Conservation (phyloP, 2,888 invertebrate species). For the Eremobia ochroleuca region DNA sequence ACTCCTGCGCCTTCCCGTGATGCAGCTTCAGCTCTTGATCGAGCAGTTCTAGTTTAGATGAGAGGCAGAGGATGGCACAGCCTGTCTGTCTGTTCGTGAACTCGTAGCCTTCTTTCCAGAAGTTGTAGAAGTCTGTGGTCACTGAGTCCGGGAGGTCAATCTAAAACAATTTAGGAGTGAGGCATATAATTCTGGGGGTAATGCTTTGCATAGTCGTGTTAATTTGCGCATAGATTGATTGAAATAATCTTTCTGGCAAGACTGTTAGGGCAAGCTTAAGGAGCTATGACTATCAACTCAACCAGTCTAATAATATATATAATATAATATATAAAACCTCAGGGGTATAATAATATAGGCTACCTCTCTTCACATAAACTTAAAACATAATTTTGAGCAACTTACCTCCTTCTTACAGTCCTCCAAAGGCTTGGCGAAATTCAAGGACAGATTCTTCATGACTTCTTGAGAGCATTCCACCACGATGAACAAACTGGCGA, state of each 20-base stretch:
- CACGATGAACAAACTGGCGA: constrained; percentile 51
- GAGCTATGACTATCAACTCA: not conserved
- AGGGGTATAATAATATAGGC: too few relatives aligned
- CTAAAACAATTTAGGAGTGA: constrained; percentile 55
- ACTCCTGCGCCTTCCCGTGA: constrained; percentile 82
- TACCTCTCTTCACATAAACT: too few relatives aligned
- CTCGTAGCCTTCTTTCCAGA: constrained; percentile 78
- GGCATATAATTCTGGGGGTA: not conserved
- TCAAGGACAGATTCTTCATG: constrained; percentile 70
- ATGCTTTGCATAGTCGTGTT: not conserved
- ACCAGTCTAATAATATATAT: too few relatives aligned
- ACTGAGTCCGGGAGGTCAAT: constrained; percentile 75
- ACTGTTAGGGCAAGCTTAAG: too few relatives aligned
- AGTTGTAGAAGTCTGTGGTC: constrained; percentile 76
- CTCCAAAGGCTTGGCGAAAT: constrained; percentile 74
- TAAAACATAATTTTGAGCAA: not conserved
- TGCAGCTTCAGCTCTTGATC: constrained; percentile 80
- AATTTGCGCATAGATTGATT: not conserved
- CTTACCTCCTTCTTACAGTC: constrained; percentile 76
- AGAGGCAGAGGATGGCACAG: constrained; percentile 82
- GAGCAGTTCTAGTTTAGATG: constrained; percentile 79
- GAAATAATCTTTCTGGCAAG: not conserved
- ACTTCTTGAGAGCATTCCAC: constrained; percentile 74
- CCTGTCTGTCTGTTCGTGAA: constrained; percentile 75
- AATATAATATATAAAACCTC: too few relatives aligned